Evolutionary conservation across 1,140 invertebrate species (phyloP).

Genomic region (Diorhabda carinulata): DNA sequence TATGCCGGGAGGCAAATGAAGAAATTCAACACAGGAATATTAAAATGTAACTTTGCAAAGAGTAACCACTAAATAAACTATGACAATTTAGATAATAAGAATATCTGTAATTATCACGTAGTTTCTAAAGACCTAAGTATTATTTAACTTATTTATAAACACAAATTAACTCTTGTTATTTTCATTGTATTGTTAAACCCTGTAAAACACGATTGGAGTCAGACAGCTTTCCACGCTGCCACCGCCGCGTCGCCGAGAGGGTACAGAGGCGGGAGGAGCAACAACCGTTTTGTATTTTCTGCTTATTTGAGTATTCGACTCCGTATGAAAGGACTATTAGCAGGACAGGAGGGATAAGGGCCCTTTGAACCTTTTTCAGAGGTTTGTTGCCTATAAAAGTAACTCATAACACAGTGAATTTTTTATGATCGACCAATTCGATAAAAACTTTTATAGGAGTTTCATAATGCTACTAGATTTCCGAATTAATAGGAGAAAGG

Average conservation of each 20-base stretch:
- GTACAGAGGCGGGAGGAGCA: not conserved
- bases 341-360: not conserved
- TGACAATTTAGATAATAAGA: too few relatives aligned
- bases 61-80: too few relatives aligned
- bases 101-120: too few relatives aligned
- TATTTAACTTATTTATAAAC: too few relatives aligned
- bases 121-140: too few relatives aligned
- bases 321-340: not conserved
- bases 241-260: not conserved
- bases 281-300: slow-evolving; percentile 2
- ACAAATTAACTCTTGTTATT: too few relatives aligned
- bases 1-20: too few relatives aligned
- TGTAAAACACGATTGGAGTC: not conserved
- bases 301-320: not conserved
- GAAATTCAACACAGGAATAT: too few relatives aligned
- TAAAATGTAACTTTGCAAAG: too few relatives aligned
- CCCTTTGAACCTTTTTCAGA: not conserved
- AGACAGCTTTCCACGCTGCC: not conserved
- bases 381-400: not conserved
- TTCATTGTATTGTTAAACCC: not conserved
- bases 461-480: not conserved
- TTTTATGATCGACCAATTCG: not conserved
- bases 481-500: not conserved
- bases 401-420: not conserved
- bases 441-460: not conserved